These are phyloP conservation scores for Ametastegia equiseti DNA, from an alignment of 2,888 invertebrate genomes.

Conservation along the genomic window DNA sequence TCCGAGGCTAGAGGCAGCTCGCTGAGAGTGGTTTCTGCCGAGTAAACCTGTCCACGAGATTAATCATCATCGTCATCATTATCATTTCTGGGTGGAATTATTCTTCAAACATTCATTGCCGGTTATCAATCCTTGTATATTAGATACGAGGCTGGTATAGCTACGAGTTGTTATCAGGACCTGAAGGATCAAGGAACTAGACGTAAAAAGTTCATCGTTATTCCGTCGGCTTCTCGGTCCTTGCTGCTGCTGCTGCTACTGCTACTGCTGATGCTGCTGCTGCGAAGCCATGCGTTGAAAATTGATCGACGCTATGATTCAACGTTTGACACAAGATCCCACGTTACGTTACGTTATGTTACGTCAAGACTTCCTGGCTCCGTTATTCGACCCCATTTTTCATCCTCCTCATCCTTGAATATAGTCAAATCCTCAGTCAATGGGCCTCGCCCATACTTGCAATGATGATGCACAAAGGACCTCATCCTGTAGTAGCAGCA, in stretches of 20 bases:
- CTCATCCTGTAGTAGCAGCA: background rate
- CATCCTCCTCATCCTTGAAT: conserved; percentile 10
- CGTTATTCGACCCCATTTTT: conserved; percentile 40
- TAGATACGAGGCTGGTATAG: too few species aligned
- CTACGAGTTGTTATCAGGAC: background rate
- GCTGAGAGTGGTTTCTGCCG: background rate
- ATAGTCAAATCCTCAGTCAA: conserved; percentile 34
- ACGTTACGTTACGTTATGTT: background rate
- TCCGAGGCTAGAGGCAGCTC: too few species aligned
- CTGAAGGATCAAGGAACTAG: background rate
- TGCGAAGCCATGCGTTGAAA: conserved; percentile 30
- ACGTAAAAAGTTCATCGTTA: conserved; percentile 29
- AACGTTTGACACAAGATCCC: conserved; percentile 42
- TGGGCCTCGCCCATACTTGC: background rate
- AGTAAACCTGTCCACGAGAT: background rate
- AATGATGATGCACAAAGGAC: conserved; percentile 3
- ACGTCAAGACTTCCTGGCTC: too few species aligned
- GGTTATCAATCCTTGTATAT: background rate
- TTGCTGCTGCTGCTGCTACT: too few species aligned
- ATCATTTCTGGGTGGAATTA: background rate
- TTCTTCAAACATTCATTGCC: conserved; percentile 7
- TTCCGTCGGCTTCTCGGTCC: conserved; percentile 29
- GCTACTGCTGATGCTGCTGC: too few species aligned
- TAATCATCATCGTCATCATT: background rate
- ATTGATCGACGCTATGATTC: conserved; percentile 45